phyloP scores from a whole-genome alignment of 1,140 invertebrate genomes.

The Drosophila paulistorum region DNA sequence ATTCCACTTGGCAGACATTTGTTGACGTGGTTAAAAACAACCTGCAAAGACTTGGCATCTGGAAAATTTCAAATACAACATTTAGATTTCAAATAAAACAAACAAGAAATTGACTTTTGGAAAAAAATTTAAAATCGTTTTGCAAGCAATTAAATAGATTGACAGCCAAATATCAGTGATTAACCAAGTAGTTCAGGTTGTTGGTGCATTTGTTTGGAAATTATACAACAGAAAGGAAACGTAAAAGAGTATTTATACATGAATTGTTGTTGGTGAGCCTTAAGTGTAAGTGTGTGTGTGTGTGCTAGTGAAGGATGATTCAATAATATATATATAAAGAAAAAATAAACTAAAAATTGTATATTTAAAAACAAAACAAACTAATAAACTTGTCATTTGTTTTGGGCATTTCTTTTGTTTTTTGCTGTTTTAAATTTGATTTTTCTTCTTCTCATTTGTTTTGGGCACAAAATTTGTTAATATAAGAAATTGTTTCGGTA shows the following conservation, averaged over 20 bases:
- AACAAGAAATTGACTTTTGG: slow-evolving; percentile 4
- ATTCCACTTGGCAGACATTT: slow-evolving; percentile 10
- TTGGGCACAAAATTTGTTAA: slow-evolving; percentile 41
- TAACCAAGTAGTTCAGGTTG: slow-evolving; percentile 67
- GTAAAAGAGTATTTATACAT: slow-evolving; percentile 37
- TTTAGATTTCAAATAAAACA: slow-evolving; percentile 45
- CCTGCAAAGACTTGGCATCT: slow-evolving; percentile 56
- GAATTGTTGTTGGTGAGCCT: slow-evolving; percentile 23
- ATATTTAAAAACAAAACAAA: slow-evolving; percentile 14
- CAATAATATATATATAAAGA: slow-evolving; percentile 45
- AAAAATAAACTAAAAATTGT: slow-evolving; percentile 7
- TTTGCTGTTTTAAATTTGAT: slow-evolving; percentile 20
- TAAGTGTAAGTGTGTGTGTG: slow-evolving; percentile 35
- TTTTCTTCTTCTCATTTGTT: slow-evolving; percentile 24
- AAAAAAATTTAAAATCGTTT: slow-evolving; percentile 27
- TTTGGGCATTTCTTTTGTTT: slow-evolving; percentile 26
- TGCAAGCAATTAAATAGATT: slow-evolving; percentile 44
- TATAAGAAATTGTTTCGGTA: slow-evolving; percentile 25
- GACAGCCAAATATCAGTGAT: slow-evolving; percentile 33
- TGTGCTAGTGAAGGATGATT: slow-evolving; percentile 46
- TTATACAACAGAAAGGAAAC: slow-evolving; percentile 53
- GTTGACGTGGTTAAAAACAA: slow-evolving; percentile 35
- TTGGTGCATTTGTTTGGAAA: slow-evolving; percentile 37
- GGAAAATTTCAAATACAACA: slow-evolving; percentile 48
- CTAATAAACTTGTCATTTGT: slow-evolving; percentile 20